Conservation (phyloP, 2,113 vertebrate species). For the Thalassoma bifasciatum region DNA sequence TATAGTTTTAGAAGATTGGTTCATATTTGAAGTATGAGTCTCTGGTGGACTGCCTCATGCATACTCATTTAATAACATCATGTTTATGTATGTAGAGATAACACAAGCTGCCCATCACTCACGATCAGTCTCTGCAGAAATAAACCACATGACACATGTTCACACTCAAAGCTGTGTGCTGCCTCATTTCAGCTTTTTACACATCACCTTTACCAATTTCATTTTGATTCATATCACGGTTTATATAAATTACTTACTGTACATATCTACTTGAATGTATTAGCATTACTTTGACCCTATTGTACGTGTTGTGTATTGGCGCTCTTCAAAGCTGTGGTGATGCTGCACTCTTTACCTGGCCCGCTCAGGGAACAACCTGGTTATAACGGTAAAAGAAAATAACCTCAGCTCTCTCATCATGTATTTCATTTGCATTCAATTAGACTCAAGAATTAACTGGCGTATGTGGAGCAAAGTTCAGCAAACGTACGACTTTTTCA, state of each 20-base stretch:
- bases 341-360: not conserved
- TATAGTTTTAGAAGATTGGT: too few species aligned
- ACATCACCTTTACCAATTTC: not conserved
- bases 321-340: slow-evolving; percentile 1
- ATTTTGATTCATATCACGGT: not conserved
- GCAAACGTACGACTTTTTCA: not conserved
- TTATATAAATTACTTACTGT: not conserved
- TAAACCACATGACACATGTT: not conserved
- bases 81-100: too few species aligned
- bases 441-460: not conserved
- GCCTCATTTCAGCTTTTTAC: not conserved
- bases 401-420: not conserved
- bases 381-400: not conserved
- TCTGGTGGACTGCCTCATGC: too few species aligned
- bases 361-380: slow-evolving; percentile 21
- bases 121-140: not conserved
- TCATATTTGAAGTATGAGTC: too few species aligned
- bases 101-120: too few species aligned
- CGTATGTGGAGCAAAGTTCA: not conserved
- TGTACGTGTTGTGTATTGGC: not conserved
- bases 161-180: not conserved
- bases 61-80: too few species aligned
- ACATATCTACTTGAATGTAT: not conserved
- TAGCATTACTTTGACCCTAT: slow-evolving; percentile 20
- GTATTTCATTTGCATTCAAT: slow-evolving; percentile 30